phyloP scores from a whole-genome alignment of 1,140 invertebrate species.

The Proctacanthus coquilletti region DNA sequence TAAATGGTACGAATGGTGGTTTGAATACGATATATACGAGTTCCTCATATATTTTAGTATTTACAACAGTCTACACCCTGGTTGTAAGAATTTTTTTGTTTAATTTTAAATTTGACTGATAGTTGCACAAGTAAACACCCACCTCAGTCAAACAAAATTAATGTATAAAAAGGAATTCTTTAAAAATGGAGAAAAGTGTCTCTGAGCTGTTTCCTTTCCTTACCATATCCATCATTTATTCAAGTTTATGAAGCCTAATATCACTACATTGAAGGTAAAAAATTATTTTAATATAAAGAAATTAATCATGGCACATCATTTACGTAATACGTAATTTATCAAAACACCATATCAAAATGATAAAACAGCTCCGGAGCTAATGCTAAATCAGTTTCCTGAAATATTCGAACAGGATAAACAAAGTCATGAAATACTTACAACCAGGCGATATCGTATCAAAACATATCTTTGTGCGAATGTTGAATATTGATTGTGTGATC shows the following conservation, averaged over 20 bases:
- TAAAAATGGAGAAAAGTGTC: too few species aligned
- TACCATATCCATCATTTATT: background rate
- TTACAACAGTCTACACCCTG: constrained; percentile 18
- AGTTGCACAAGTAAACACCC: constrained; percentile 9
- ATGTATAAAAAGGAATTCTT: background rate
- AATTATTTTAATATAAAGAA: background rate
- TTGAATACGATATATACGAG: too few species aligned
- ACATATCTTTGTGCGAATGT: constrained; percentile 7
- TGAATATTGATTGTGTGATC: constrained; percentile 1
- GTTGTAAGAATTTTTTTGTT: constrained; percentile 9
- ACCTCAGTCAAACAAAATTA: background rate
- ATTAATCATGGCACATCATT: background rate
- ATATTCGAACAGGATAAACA: background rate
- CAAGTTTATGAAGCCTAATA: background rate
- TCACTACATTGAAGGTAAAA: background rate
- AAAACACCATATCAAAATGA: background rate
- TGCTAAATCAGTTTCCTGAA: background rate
- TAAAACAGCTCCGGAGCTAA: background rate
- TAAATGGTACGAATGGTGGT: constrained; percentile 5
- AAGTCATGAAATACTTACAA: constrained; percentile 1
- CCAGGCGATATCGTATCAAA: constrained; percentile 7
- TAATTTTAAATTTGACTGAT: constrained; percentile 17
- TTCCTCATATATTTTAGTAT: constrained; percentile 6
- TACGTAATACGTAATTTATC: background rate
- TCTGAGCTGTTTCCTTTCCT: background rate